Base-by-base conservation (phyloP, 2,797 vertebrate genomes). In the Microhierax caerulescens region DNA sequence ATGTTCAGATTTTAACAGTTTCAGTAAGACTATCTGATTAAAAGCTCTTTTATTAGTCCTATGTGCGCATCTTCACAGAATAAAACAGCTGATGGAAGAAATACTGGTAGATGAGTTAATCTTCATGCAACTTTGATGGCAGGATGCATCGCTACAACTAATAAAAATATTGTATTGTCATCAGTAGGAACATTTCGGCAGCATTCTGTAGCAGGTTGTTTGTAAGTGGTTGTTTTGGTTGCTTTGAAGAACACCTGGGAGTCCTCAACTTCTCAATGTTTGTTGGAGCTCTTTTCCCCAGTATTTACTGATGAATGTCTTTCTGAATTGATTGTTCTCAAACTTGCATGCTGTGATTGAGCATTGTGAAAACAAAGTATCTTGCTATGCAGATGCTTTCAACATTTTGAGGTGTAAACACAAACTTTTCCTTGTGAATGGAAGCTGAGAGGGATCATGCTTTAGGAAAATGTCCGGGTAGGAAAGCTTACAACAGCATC, bases 61-160 rank as follows among this genome's bases (percentile, higher is more conserved):
- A 4, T 2, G 39, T 28, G 32, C 14, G 0, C 4, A 2, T 30
- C 28, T n/a, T 14, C 1, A 0, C 23, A 7, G 45, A 17, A 28
- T 0, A 1, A 11, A 21, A 7, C 4, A 4, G 13, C 36, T 19
- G 24, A n/a, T 5, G 43, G n/a, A 13, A 10, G 2, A 2, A 28
- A 8, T 1, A 2, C 0, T 64, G 51, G 47, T 15, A 22, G 25
- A 10, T 7, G 10, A 5, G 51, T 39, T 64, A 34, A 32, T 47
- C 51, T 41, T 13, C 7, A 2, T 12, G 22, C 23, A n/a, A 2
- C 48, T 57, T 50, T 5, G 14, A 6, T 13, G 39, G 36, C 16
- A 9, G 43, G 4, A 10, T 22, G 70, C 23, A 15, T 16, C 39
- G 0, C 0, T 12, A 5, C 15, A 14, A 18, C 4, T 3, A 15